Evolutionary conservation across 1,140 invertebrate genomes (phyloP).

Genomic region (Ceratosolen fusciceps): DNA sequence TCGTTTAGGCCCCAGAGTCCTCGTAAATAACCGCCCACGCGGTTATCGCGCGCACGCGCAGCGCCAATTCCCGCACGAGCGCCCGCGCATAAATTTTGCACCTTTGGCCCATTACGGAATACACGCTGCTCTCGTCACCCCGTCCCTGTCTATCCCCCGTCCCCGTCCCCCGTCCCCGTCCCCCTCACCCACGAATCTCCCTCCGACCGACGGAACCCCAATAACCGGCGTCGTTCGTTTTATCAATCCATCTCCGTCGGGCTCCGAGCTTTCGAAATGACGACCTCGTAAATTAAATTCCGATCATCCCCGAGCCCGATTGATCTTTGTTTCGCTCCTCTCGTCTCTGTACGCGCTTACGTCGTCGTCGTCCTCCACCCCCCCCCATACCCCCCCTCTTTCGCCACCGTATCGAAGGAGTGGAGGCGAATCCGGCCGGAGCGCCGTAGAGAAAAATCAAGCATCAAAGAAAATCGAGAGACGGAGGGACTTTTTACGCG

Average conservation of each 20-base stretch:
- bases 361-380: too few relatives aligned
- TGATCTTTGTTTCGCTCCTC: constrained; percentile 51
- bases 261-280: constrained; percentile 47
- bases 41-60: constrained; percentile 30
- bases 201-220: too few relatives aligned
- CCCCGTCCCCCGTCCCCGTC: constrained; percentile 21
- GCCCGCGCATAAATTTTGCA: constrained; percentile 49
- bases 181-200: too few relatives aligned
- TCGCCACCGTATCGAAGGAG: neutral
- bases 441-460: neutral
- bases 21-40: constrained; percentile 60
- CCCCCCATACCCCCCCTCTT: neutral
- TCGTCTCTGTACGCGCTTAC: neutral
- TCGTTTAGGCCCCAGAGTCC: constrained; percentile 10
- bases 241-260: neutral
- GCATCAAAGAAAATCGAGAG: neutral
- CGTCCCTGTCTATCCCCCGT: constrained; percentile 17
- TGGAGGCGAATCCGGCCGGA: too few relatives aligned
- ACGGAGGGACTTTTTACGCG: constrained; percentile 12
- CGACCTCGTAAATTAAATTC: constrained; percentile 60
- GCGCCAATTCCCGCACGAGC: constrained; percentile 52
- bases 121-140: constrained; percentile 26
- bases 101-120: constrained; percentile 45
- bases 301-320: constrained; percentile 49
- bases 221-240: constrained; percentile 38